A percentile compares a stretch with the other conserved stretches of the same genome.
phyloP scores from a whole-genome alignment of 1,140 invertebrate genomes.

The Drosophila simulans region DNA sequence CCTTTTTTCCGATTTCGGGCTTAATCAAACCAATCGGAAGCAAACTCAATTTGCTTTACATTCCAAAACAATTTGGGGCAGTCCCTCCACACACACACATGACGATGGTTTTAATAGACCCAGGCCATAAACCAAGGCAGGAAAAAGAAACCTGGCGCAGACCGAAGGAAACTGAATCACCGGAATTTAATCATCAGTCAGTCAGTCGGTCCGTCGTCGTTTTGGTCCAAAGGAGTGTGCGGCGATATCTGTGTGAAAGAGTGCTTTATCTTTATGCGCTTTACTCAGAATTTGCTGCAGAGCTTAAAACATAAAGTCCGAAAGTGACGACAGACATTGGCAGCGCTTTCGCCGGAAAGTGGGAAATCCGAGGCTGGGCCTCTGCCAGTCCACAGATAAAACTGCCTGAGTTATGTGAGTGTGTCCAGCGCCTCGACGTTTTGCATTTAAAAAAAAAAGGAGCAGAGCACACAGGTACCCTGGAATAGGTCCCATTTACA shows the following conservation, averaged over 20 bases:
- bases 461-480: neutral
- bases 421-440: conserved; percentile 6
- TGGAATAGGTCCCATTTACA: neutral
- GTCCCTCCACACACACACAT: neutral
- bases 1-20: neutral
- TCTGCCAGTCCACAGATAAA: conserved; percentile 23
- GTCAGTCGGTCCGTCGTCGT: conserved; percentile 21
- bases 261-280: conserved; percentile 61
- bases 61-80: conserved; percentile 9
- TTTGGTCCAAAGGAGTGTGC: conserved; percentile 3
- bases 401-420: conserved; percentile 23
- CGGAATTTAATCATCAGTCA: conserved; percentile 70
- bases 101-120: conserved; percentile 23
- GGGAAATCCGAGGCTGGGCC: conserved; percentile 24
- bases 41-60: conserved; percentile 16
- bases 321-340: conserved; percentile 11
- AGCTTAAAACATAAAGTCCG: conserved; percentile 40
- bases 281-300: conserved; percentile 59
- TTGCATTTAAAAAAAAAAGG: neutral
- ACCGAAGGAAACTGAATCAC: conserved; percentile 59
- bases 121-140: conserved; percentile 8
- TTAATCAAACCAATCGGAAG: conserved; percentile 44
- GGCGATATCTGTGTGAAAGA: conserved; percentile 7
- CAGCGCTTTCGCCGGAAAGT: conserved; percentile 8
- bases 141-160: neutral